These are phyloP conservation scores for Lampris megalopsis DNA, from an alignment of 2,113 vertebrate species.

Conservation along the genomic window DNA sequence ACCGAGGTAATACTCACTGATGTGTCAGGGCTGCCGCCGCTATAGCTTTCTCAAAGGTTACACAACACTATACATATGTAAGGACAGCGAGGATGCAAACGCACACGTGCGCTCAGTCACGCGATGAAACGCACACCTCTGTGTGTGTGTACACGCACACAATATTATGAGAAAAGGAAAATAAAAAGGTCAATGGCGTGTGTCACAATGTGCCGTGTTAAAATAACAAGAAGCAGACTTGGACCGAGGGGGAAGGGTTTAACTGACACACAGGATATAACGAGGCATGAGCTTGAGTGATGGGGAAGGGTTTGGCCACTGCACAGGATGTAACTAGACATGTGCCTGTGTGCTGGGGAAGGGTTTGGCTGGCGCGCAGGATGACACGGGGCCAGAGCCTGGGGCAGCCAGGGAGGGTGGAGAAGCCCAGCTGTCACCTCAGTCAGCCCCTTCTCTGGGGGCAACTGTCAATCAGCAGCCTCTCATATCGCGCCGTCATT, in stretches of 20 bases:
- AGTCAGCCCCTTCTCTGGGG: constrained; percentile 80
- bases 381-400: constrained; percentile 80
- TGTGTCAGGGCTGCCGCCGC: constrained; percentile 75
- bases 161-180: constrained; percentile 34
- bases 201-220: constrained; percentile 54
- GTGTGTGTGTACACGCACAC: constrained; percentile 1
- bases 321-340: constrained; percentile 72
- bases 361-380: constrained; percentile 71
- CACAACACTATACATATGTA: constrained; percentile 48
- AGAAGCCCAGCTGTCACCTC: constrained; percentile 82
- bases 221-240: constrained; percentile 68
- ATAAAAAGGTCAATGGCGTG: constrained; percentile 50
- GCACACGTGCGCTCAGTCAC: not conserved
- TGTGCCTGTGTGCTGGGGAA: constrained; percentile 64
- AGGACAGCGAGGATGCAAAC: constrained; percentile 31
- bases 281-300: constrained; percentile 70
- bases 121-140: constrained; percentile 27
- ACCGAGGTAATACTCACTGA: constrained; percentile 78
- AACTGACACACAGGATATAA: constrained; percentile 72
- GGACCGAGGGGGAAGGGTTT: constrained; percentile 60
- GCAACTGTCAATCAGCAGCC: constrained; percentile 79
- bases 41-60: constrained; percentile 69
- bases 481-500: constrained; percentile 78
- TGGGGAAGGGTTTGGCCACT: constrained; percentile 72
- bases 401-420: constrained; percentile 74